These are phyloP conservation scores for Microdon myrmicae DNA, from an alignment of 2,888 invertebrate species.

Conservation along the genomic window DNA sequence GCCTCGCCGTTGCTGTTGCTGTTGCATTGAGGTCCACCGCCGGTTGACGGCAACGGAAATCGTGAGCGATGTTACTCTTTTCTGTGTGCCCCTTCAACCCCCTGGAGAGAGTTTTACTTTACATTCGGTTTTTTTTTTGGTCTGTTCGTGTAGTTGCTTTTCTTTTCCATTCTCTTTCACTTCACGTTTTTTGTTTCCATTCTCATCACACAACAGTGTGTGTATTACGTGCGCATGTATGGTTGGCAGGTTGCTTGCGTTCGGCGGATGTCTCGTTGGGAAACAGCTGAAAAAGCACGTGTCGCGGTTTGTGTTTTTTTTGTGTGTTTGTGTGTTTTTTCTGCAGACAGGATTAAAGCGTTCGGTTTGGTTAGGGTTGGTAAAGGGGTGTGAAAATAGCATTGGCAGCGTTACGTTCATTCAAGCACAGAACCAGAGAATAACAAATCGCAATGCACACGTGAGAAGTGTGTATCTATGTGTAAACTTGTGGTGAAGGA, in stretches of 20 bases:
- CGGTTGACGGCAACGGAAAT: too few relatives aligned
- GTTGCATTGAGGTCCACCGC: constrained; percentile 12
- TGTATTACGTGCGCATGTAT: too few relatives aligned
- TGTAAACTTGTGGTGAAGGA: constrained; percentile 20
- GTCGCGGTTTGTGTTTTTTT: constrained; percentile 34
- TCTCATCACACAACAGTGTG: constrained; percentile 8
- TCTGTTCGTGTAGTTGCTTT: constrained; percentile 7
- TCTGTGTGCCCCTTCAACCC: not conserved
- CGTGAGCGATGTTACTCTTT: too few relatives aligned
- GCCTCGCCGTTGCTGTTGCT: too few relatives aligned
- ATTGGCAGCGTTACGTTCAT: constrained; percentile 19
- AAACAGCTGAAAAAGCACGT: constrained; percentile 53
- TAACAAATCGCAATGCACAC: constrained; percentile 10
- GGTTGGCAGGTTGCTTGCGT: constrained; percentile 35
- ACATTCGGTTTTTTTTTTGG: constrained; percentile 8
- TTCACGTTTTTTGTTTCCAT: constrained; percentile 28
- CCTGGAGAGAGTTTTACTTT: too few relatives aligned
- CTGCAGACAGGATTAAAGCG: constrained; percentile 44
- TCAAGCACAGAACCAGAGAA: constrained; percentile 31
- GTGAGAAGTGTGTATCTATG: constrained; percentile 1
- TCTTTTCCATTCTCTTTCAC: constrained; percentile 12
- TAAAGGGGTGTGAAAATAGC: constrained; percentile 2
- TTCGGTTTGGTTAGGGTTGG: constrained; percentile 16
- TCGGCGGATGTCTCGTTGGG: constrained; percentile 44
- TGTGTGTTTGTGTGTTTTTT: constrained; percentile 7